Base-by-base conservation (phyloP, 1,140 invertebrate species). In the Drosophila truncata region DNA sequence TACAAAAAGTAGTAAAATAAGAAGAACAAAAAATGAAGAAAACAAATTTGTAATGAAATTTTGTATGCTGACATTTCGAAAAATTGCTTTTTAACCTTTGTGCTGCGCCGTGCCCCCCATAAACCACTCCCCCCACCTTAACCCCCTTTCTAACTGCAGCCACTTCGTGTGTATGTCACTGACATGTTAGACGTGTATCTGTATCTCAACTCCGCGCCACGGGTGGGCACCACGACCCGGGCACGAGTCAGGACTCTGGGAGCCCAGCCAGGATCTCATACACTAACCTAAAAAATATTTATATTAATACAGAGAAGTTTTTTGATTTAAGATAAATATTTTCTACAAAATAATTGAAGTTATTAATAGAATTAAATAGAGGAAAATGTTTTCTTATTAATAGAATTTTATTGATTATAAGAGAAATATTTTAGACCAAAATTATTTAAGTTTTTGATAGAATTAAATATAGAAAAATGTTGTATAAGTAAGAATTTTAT, bases 31-130 rank as follows among this genome's bases (percentile, higher is more conserved):
- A 29, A n/a, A 72, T 67, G 80, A 59, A 82, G 87, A 80, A 83
- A 84, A 81, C 67, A 85, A 88, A 90, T 86, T 84, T 88, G 81
- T 88, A 88, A 88, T 88, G 85, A 88, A 88, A 88, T 88, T 90
- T 84, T 90, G 84, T 88, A 76, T 79, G 84, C 84, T 88, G 84
- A 88, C 84, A 88, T 88, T 88, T 88, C 81, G 81, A 88, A 88
- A 88, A 88, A 88, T 88, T 88, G 84, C 84, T 88, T 88, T 88
- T 88, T 88, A 90, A 88, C 84, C 85, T 88, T 88, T 88, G 84
- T 90, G 73, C 69, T 67, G 42, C 14, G 69, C 31, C 23, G 50
- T 55, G 1, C 7, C 25, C 29, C n/a, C 41, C 18, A 0, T 5
- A 1, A 4, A n/a, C n/a, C n/a, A n/a, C n/a, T n/a, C n/a, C n/a